Conservation (phyloP, 2,888 invertebrate species). For the Hypercompe scribonia region DNA sequence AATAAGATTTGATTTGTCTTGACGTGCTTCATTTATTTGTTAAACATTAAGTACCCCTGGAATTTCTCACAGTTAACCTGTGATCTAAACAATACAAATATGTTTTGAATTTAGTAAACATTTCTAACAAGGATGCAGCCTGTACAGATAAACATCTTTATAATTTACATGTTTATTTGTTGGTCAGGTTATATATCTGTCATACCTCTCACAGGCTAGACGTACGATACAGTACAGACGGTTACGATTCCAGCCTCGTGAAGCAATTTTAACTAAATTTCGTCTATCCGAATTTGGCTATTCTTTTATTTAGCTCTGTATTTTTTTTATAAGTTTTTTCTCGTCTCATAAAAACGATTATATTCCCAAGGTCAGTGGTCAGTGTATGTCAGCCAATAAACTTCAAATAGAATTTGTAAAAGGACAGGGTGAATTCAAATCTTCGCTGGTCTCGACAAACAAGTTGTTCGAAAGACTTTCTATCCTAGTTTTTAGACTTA, state of each 20-base stretch:
- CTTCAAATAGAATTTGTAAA: too few relatives aligned
- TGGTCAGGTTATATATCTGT: neutral
- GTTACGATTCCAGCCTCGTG: too few relatives aligned
- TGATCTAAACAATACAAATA: neutral
- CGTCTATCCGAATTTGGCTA: too few relatives aligned
- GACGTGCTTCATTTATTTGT: neutral
- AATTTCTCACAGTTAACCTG: neutral
- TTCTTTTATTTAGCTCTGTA: too few relatives aligned
- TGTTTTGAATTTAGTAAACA: neutral
- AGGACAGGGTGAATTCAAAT: neutral
- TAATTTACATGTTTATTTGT: neutral
- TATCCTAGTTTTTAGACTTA: too few relatives aligned
- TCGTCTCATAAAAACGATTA: neutral
- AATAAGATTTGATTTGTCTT: constrained; percentile 3
- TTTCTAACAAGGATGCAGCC: neutral
- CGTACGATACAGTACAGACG: too few relatives aligned
- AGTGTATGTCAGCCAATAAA: too few relatives aligned
- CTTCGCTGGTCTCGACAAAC: too few relatives aligned
- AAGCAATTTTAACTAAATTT: too few relatives aligned
- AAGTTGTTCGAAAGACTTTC: too few relatives aligned
- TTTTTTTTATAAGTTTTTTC: too few relatives aligned
- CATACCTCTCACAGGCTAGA: neutral
- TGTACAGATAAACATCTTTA: neutral
- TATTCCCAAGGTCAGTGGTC: too few relatives aligned
- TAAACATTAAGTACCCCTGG: neutral